phyloP scores from a whole-genome alignment of 2,797 vertebrate genomes.

The Melanotaenia parkinsoni region DNA sequence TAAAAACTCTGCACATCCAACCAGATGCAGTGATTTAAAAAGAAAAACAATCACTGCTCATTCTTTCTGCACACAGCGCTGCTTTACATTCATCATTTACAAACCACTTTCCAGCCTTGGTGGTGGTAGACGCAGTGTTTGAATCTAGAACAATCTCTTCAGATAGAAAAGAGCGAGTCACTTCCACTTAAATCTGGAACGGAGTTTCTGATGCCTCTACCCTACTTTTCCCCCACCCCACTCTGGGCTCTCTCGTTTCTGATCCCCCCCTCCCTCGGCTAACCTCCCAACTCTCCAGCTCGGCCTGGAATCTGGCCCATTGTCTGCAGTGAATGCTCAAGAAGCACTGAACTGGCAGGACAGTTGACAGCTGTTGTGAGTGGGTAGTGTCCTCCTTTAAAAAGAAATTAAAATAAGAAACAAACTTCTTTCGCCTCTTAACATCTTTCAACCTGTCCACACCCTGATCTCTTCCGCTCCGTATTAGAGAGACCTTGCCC shows the following conservation, averaged over 20 bases:
- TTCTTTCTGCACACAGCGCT: not conserved
- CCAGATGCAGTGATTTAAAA: not conserved
- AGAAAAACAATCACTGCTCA: not conserved
- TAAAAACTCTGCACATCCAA: not conserved
- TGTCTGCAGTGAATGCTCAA: slow-evolving; percentile 17
- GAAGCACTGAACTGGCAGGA: slow-evolving; percentile 6
- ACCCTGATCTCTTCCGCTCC: not conserved
- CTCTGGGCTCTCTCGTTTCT: slow-evolving; percentile 13
- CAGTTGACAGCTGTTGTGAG: slow-evolving; percentile 31
- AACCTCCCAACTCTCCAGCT: slow-evolving; percentile 12
- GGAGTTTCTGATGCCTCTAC: slow-evolving; percentile 40
- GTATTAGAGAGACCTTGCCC: not conserved
- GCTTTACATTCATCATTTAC: slow-evolving; percentile 17
- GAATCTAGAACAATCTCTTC: slow-evolving; percentile 61
- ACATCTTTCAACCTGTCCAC: slow-evolving; percentile 11
- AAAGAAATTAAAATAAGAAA: not conserved
- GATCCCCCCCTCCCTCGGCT: slow-evolving; percentile 8
- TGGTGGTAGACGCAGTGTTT: not conserved
- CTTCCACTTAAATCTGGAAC: slow-evolving; percentile 48
- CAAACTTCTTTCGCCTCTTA: not conserved
- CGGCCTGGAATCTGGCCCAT: not conserved
- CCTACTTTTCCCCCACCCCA: slow-evolving; percentile 21
- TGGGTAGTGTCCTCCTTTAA: not conserved
- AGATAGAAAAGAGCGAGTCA: slow-evolving; percentile 42
- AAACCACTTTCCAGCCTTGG: not conserved